Base-by-base conservation (phyloP, 2,113 vertebrate species). In the Chionodraco myersi region DNA sequence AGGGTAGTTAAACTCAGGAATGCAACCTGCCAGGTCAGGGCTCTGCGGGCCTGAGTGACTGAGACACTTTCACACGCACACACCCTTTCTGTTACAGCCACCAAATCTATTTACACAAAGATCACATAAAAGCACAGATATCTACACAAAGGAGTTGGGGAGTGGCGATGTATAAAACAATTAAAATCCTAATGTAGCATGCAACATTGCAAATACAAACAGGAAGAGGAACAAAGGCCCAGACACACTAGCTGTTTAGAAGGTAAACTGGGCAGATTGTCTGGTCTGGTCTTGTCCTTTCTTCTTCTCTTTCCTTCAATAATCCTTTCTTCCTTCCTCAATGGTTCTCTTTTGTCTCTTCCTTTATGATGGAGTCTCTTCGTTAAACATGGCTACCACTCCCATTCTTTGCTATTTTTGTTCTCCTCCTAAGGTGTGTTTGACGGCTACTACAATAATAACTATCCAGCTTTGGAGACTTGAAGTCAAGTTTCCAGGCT, bases 1-100 rank as follows among this genome's bases (percentile, higher is more conserved):
- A 64, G 81, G 72, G 77, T 76, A 84, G 82, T 86, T 91, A 51
- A 82, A 80, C 89, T 74, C 34, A 86, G 91, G 93, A 94, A 94
- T 93, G 91, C 71, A 82, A 59, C 86, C 86, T 6, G 79, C 85
- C 84, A 60, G 88, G 84, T 91, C 86, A 79, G 77, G 67, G 69
- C 59, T 83, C 64, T 62, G 70, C 18, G 3, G 72, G 69, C 41
- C 74, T 61, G 61, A 63, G 52, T 48, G 68, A 62, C 65, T 76
- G 73, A 79, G 57, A 70, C 36, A 26, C 66, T 56, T 16, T n/a
- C 18, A 9, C 59, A 61, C 71, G 41, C 57, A 82, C 86, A 78
- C 86, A 57, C 84, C 78, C 74, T 62, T n/a, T 69, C 63, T 67
- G 54, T 48, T 69, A 52, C 41, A 84, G 61, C 73, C 58, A 11